phyloP scores from a whole-genome alignment of 2,888 invertebrate genomes.

The Pseudococcus longispinus region DNA sequence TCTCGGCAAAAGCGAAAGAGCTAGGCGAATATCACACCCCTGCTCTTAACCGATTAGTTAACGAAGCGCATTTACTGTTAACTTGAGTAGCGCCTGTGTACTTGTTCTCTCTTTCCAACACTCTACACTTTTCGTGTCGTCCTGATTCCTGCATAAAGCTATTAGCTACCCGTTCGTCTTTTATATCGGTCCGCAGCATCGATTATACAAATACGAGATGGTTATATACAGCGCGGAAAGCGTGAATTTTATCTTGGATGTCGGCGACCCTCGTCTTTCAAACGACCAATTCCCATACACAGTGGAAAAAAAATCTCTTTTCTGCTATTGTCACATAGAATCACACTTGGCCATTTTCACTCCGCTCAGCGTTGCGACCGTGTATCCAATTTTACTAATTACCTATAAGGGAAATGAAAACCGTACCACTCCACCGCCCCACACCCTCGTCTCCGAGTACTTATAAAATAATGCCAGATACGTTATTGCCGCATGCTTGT shows the following conservation, averaged over 20 bases:
- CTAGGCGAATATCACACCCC: constrained; percentile 8
- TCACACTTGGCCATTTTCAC: not conserved
- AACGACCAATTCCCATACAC: not conserved
- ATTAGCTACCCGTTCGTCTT: not conserved
- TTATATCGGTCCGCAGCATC: constrained; percentile 26
- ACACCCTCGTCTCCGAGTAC: not conserved
- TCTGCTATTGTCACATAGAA: not conserved
- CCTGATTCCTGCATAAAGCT: not conserved
- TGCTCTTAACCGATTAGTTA: constrained; percentile 24
- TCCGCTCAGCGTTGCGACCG: not conserved
- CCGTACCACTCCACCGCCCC: too few relatives aligned
- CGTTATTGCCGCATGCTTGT: constrained; percentile 14
- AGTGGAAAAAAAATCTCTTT: not conserved
- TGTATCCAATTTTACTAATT: constrained; percentile 3
- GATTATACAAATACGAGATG: not conserved
- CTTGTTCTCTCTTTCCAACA: not conserved
- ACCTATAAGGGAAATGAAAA: not conserved
- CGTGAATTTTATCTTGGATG: constrained; percentile 8
- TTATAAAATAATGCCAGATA: not conserved
- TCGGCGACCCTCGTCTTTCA: not conserved
- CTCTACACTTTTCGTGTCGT: not conserved
- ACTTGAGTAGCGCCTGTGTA: constrained; percentile 4
- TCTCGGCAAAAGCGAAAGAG: constrained; percentile 24
- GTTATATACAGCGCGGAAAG: not conserved
- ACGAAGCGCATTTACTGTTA: constrained; percentile 34